Percentiles rank a stretch among this genome's conserved stretches.
These are phyloP conservation scores for Acanthornis magna DNA, from an alignment of 2,797 vertebrate species.

Conservation along the genomic window DNA sequence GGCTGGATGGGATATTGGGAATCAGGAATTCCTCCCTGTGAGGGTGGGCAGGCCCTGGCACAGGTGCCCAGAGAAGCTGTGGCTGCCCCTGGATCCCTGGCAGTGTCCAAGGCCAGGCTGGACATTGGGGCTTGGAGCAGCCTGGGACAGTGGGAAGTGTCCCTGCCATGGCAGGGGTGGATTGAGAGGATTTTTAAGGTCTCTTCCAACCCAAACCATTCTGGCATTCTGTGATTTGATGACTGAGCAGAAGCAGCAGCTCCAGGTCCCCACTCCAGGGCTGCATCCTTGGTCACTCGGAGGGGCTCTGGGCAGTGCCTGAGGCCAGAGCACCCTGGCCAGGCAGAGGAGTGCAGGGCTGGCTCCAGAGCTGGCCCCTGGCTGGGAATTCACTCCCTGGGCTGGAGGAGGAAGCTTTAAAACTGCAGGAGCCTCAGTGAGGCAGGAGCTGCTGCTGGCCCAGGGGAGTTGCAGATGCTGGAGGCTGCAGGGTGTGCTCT, in stretches of 20 bases:
- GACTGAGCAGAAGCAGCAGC: not conserved
- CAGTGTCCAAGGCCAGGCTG: not conserved
- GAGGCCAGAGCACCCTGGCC: too few species aligned
- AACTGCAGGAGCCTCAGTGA: not conserved
- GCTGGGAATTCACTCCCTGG: not conserved
- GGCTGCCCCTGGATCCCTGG: not conserved
- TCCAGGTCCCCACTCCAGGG: not conserved
- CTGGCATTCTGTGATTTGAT: too few species aligned
- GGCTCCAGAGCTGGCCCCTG: not conserved
- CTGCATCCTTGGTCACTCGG: accelerated
- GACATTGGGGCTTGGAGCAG: not conserved
- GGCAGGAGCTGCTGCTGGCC: not conserved
- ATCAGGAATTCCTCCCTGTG: not conserved
- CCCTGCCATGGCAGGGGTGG: not conserved
- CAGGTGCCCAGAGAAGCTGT: not conserved
- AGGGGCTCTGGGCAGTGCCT: not conserved
- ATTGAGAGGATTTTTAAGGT: too few species aligned
- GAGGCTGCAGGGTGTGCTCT: not conserved
- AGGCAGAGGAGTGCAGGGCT: not conserved
- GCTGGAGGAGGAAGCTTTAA: not conserved
- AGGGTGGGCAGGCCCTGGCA: not conserved
- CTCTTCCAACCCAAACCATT: not conserved
- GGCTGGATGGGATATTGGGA: accelerated
- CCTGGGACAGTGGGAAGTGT: not conserved
- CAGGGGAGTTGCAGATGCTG: not conserved